Conservation (phyloP, 2,888 invertebrate genomes). For the Platypus cylindrus region DNA sequence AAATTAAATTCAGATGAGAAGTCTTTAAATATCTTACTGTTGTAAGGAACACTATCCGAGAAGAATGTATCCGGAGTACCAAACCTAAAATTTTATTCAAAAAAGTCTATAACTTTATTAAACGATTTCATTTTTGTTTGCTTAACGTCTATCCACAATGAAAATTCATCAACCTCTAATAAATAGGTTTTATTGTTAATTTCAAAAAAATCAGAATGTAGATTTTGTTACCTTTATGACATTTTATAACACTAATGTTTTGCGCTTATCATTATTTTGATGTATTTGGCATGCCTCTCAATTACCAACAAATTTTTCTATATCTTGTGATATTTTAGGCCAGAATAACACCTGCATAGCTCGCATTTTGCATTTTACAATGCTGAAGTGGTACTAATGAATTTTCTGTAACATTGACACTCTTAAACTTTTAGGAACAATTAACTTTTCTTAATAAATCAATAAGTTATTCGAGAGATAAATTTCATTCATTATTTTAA, state of each 20-base stretch:
- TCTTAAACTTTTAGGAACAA: constrained; percentile 12
- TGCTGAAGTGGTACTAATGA: constrained; percentile 14
- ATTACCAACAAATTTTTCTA: constrained; percentile 10
- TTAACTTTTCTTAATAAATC: constrained; percentile 13
- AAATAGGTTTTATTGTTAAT: too few species aligned
- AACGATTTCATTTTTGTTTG: too few species aligned
- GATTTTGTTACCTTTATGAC: too few species aligned
- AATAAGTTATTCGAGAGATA: constrained; percentile 10
- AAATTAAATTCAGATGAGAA: constrained; percentile 16
- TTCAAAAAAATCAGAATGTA: too few species aligned
- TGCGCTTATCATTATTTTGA: constrained; percentile 2
- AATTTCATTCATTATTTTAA: constrained; percentile 11
- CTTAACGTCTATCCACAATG: too few species aligned
- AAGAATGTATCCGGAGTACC: constrained; percentile 12
- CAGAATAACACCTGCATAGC: constrained; percentile 12
- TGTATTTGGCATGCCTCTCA: constrained; percentile 6
- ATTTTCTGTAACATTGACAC: constrained; percentile 12
- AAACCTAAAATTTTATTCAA: constrained; percentile 8
- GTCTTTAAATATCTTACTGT: constrained; percentile 10
- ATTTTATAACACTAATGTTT: constrained; percentile 5
- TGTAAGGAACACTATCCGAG: constrained; percentile 16
- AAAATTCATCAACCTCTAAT: too few species aligned
- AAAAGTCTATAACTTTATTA: too few species aligned
- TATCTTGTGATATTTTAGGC: constrained; percentile 14
- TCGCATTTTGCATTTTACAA: constrained; percentile 13